These are phyloP conservation scores for Drosophila lutescens DNA, from an alignment of 2,888 invertebrate genomes.

Conservation along the genomic window DNA sequence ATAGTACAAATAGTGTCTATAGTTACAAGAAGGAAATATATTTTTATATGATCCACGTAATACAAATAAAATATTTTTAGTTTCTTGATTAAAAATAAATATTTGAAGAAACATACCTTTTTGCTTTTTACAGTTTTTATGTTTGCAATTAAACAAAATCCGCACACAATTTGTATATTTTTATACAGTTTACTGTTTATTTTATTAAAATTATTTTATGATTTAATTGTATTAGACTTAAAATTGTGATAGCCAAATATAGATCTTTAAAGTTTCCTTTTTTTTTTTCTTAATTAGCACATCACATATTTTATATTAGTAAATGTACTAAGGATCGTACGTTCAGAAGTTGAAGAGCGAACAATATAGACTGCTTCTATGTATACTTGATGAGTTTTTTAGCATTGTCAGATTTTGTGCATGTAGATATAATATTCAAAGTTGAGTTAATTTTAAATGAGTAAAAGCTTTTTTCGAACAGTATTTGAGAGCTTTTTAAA, in stretches of 20 bases:
- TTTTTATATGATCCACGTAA: background rate
- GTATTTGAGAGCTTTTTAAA: constrained; percentile 1
- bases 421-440: background rate
- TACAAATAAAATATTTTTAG: too few relatives aligned
- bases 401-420: background rate
- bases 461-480: constrained; percentile 1
- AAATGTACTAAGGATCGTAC: background rate
- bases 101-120: too few relatives aligned
- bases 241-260: background rate
- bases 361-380: background rate
- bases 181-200: background rate
- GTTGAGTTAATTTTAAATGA: constrained; percentile 8
- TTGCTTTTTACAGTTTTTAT: too few relatives aligned
- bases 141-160: too few relatives aligned
- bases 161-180: background rate
- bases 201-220: background rate
- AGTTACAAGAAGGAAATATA: background rate
- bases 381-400: background rate
- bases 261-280: background rate
- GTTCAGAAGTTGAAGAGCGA: background rate
- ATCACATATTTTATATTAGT: background rate
- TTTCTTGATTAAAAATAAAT: too few relatives aligned
- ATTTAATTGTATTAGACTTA: background rate
- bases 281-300: background rate
- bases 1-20: background rate